Percentiles rank a stretch among this genome's conserved stretches.
These are phyloP conservation scores for Cynocephalus volans DNA, from an alignment of 2,113 vertebrate species.

Conservation along the genomic window DNA sequence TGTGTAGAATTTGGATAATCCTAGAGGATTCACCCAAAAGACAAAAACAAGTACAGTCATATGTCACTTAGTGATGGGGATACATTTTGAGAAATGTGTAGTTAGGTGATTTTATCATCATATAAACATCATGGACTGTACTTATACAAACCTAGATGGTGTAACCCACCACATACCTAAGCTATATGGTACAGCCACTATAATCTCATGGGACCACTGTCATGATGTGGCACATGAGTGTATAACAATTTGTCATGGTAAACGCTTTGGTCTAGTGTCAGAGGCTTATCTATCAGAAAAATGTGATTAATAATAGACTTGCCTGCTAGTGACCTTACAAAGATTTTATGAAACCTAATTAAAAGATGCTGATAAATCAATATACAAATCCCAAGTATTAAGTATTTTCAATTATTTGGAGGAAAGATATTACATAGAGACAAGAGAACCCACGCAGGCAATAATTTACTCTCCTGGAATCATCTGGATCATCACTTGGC, in stretches of 20 bases:
- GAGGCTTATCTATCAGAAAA: slow-evolving; percentile 39
- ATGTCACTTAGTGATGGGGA: no score
- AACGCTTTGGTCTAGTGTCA: slow-evolving; percentile 1
- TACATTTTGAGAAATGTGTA: no score
- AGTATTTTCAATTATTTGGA: slow-evolving; percentile 41
- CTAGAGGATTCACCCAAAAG: slow-evolving; percentile 9
- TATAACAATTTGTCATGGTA: neutral
- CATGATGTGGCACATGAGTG: no score
- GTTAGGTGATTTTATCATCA: no score
- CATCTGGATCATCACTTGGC: slow-evolving; percentile 38
- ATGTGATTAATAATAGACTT: neutral
- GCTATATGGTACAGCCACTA: no score
- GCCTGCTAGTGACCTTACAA: neutral
- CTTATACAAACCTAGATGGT: no score
- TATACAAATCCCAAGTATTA: slow-evolving; percentile 10
- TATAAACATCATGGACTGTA: no score
- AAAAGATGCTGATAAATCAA: slow-evolving; percentile 39
- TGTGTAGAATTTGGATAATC: neutral
- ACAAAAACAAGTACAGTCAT: neutral
- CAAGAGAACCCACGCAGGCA: neutral
- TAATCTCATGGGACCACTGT: no score
- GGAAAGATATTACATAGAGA: neutral
- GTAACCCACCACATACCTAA: no score
- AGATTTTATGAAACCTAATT: slow-evolving; percentile 25
- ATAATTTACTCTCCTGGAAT: slow-evolving; percentile 44